Evolutionary conservation across 2,797 vertebrate genomes (phyloP), one percentile per base, ranked within the genome.

Genomic region (Macropodus opercularis): DNA sequence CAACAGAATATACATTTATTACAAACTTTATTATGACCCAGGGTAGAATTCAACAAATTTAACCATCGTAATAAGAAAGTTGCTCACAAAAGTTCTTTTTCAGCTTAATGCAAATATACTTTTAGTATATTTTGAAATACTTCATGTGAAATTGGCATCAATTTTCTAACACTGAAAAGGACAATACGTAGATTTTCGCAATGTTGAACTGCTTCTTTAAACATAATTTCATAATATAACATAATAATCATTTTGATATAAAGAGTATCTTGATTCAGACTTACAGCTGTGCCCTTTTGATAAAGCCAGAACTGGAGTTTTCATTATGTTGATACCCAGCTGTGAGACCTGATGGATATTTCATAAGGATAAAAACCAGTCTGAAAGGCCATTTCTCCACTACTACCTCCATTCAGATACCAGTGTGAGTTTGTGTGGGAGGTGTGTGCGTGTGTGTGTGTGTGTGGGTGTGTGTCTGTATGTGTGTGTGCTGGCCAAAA

Each of bases 381-480:
- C 69, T 38, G 32, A 75, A 80, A 74, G 71, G 78, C 59, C 62
- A 70, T 71, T 57, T 21, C 63, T 72, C 55, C 54, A 52, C 52
- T 19, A 42, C 65, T 63, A 62, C 75, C 42, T 52, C 36, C 55
- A 67, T 69, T 69, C 48, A 69, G 53, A 57, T 64, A 53, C 51
- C 36, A 36, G 47, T 50, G 35, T 23, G 19, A 41, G 54, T 2
- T 42, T 36, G 32, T 8, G 57, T 24, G 17, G 5, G 51, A 17
- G 36, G 17, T n/a, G 38, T 39, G 9, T 39, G 34, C n/a, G 34
- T 35, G 29, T 42, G 48, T 13, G 26, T 39, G 19, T 24, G 39
- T 43, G 39, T 49, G 50, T 43, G 23, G 36, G 44, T 35, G 31
- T 8, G 60, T 23, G 52, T 58, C 55, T 36, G 52, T 18, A 58